A percentile compares a stretch with the other conserved stretches of the same genome.
phyloP scores from a whole-genome alignment of 2,113 vertebrate species.

The Mixornis gularis region DNA sequence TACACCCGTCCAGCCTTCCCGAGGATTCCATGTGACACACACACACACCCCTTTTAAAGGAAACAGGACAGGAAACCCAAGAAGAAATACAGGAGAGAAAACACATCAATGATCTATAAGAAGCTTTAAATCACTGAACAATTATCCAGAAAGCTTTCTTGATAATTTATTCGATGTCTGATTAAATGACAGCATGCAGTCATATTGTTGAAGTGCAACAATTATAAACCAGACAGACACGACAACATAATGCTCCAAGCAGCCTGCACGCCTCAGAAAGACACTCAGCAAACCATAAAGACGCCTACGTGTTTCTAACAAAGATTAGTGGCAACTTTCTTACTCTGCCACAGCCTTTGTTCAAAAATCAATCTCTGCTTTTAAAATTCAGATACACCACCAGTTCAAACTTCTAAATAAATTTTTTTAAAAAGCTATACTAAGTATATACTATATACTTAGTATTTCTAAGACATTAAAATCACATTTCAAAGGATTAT shows the following conservation, averaged over 20 bases:
- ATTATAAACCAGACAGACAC: constrained; percentile 50
- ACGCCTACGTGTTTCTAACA: constrained; percentile 25
- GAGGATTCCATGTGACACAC: not conserved
- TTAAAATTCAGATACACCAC: not conserved
- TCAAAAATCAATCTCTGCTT: not conserved
- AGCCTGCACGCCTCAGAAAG: constrained; percentile 31
- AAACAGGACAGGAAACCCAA: not conserved
- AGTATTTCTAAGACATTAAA: not conserved
- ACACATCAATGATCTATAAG: not conserved
- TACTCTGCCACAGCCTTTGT: not conserved
- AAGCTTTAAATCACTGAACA: constrained; percentile 13
- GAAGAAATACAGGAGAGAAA: not conserved
- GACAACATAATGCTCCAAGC: constrained; percentile 45
- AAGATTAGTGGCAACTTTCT: not conserved
- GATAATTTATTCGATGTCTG: constrained; percentile 34
- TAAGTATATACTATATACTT: not conserved
- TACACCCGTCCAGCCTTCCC: not conserved
- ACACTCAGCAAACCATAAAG: constrained; percentile 32
- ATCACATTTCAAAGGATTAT: not conserved
- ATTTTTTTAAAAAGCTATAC: not conserved
- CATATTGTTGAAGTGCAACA: constrained; percentile 47
- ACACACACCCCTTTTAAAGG: not conserved
- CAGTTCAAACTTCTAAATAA: not conserved
- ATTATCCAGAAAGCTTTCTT: constrained; percentile 23
- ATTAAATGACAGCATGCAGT: constrained; percentile 50